Conservation (phyloP, 2,797 vertebrate species). For the Prionace glauca region DNA sequence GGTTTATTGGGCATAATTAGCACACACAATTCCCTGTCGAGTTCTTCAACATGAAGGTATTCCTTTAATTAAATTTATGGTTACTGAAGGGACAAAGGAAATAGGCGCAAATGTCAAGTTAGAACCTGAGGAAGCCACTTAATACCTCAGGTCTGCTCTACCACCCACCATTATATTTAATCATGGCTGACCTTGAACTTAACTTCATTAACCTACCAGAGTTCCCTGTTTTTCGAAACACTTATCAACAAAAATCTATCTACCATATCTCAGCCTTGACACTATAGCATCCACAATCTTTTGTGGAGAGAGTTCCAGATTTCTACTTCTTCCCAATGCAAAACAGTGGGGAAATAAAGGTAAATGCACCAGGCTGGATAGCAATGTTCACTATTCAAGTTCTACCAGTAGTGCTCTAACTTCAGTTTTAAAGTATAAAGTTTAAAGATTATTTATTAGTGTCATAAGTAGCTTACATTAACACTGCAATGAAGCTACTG, state of each 20-base stretch:
- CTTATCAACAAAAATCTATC: not conserved
- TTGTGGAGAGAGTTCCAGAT: not conserved
- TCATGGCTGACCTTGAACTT: not conserved
- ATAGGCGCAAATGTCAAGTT: not conserved
- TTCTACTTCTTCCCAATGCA: not conserved
- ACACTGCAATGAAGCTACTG: too few species aligned
- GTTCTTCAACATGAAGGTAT: not conserved
- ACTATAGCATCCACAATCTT: not conserved
- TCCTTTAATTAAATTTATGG: not conserved
- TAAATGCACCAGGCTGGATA: not conserved
- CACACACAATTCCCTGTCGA: not conserved
- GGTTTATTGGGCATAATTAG: not conserved
- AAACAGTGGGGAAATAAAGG: not conserved
- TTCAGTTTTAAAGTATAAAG: too few species aligned
- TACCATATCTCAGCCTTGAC: not conserved
- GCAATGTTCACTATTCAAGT: not conserved
- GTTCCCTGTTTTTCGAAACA: not conserved
- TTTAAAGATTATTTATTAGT: too few species aligned
- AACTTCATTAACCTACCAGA: not conserved
- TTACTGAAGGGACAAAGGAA: not conserved
- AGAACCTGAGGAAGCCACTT: not conserved
- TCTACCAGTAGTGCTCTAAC: not conserved
- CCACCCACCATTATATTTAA: not conserved
- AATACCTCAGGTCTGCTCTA: not conserved
- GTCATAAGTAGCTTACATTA: too few species aligned